Base-by-base conservation (phyloP, 2,888 invertebrate genomes). In the Oeneis ivallda region DNA sequence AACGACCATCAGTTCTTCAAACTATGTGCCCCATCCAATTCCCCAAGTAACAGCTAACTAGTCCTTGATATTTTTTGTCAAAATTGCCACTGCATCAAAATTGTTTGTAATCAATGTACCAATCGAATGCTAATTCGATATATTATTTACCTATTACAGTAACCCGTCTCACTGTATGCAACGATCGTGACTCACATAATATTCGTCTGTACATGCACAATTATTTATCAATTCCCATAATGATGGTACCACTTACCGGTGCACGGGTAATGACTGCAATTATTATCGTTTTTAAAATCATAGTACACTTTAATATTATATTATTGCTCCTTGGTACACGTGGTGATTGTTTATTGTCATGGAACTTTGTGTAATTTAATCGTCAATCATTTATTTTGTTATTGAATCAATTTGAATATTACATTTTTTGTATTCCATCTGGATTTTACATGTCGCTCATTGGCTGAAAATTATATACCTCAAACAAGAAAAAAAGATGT, bases 151-250 rank as follows among this genome's bases (percentile, higher is more conserved):
- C n/a, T 32, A 52, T 32, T 52, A 52, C 13, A n/a, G 32, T 52
- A 54, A 39, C 39, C 10, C 13, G 26, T 19, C 19, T 45, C 53
- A 19, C 9, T 37, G 50, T 60, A 60, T 39, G 45, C 43, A 63
- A 61, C 63, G 43, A 49, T 73, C 68, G 64, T 73, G 69, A 69
- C 58, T 60, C 52, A 49, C 53, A 58, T 13, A n/a, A 45, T 10
- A 47, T 15, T 47, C 65, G 54, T 64, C 57, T 60, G 66, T 59
- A 60, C 69, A 64, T 65, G 75, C 78, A 82, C 82, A 86, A 88
- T 88, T 87, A 88, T 88, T 85, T 86, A 87, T 85, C 88, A 87
- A 87, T 88, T 85, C 86, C 75, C 75, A 74, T 86, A 84, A 86
- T 85, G 79, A 79, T 81, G 78, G 76, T 71, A 75, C 75, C 74